Percentiles rank a stretch among this genome's conserved stretches.
These are phyloP conservation scores for Drosophila kikkawai DNA, from an alignment of 1,140 invertebrate species.

Conservation along the genomic window DNA sequence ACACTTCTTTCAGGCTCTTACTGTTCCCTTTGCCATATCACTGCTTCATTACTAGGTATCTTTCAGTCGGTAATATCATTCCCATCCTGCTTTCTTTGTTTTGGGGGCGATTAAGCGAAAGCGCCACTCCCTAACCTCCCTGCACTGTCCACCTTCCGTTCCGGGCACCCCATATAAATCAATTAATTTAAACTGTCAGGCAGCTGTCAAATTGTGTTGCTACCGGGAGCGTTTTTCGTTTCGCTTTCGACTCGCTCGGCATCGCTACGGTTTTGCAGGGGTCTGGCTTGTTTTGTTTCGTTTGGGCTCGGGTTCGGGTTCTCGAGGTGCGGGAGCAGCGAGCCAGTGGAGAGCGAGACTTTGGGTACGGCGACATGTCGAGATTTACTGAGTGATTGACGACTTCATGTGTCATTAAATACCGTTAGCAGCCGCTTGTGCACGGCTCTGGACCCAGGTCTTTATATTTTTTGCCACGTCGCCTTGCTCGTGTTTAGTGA, in stretches of 20 bases:
- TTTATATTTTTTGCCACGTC: slow-evolving; percentile 15
- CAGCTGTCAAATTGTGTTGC: slow-evolving; percentile 80
- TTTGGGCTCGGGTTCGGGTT: slow-evolving; percentile 19
- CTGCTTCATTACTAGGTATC: not conserved
- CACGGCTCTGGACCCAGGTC: slow-evolving; percentile 23
- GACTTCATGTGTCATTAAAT: slow-evolving; percentile 83
- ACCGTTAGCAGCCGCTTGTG: slow-evolving; percentile 67
- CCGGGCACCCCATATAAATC: slow-evolving; percentile 66
- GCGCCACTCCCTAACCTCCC: slow-evolving; percentile 46
- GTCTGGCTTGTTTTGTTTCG: slow-evolving; percentile 19
- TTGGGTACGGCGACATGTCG: slow-evolving; percentile 70
- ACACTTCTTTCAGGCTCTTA: not conserved
- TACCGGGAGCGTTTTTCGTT: slow-evolving; percentile 68
- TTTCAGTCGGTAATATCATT: not conserved
- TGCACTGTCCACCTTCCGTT: slow-evolving; percentile 43
- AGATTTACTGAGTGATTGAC: slow-evolving; percentile 82
- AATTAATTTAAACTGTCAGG: slow-evolving; percentile 83
- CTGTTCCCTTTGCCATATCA: not conserved
- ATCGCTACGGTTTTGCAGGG: slow-evolving; percentile 5
- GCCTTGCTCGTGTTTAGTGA: slow-evolving; percentile 29
- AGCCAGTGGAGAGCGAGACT: slow-evolving; percentile 27
- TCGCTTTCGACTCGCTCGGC: slow-evolving; percentile 43
- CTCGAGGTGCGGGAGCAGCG: slow-evolving; percentile 23
- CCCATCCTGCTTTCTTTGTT: slow-evolving; percentile 13
- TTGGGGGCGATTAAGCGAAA: slow-evolving; percentile 44